phyloP scores from a whole-genome alignment of 2,888 invertebrate genomes.

The Heteropelma amictum region DNA sequence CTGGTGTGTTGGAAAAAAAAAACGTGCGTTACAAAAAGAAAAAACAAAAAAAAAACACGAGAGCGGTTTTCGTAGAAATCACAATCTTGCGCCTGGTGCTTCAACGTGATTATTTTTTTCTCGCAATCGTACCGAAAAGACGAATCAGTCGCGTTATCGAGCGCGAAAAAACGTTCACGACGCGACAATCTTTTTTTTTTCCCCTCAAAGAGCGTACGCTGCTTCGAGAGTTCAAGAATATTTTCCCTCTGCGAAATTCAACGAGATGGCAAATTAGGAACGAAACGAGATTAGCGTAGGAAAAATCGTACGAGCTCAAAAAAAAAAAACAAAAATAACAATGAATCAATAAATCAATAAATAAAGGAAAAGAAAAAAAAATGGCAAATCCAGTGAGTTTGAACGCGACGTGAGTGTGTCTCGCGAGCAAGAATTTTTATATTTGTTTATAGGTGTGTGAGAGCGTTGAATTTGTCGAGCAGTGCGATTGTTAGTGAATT shows the following conservation, averaged over 20 bases:
- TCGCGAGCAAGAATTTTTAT: slow-evolving; percentile 68
- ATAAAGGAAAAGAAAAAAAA: too few relatives aligned
- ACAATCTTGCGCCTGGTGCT: slow-evolving; percentile 38
- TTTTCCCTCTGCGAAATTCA: background rate
- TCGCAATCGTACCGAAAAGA: slow-evolving; percentile 30
- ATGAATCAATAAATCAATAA: slow-evolving; percentile 1
- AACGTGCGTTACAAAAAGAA: slow-evolving; percentile 9
- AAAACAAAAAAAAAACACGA: slow-evolving; percentile 44
- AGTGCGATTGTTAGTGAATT: slow-evolving; percentile 74
- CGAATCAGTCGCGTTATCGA: slow-evolving; percentile 8
- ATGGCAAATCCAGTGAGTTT: slow-evolving; percentile 50
- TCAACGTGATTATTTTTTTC: slow-evolving; percentile 42
- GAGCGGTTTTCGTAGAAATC: background rate
- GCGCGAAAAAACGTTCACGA: background rate
- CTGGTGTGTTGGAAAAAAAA: slow-evolving; percentile 22
- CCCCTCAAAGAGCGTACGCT: background rate
- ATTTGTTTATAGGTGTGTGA: slow-evolving; percentile 74
- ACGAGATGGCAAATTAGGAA: background rate
- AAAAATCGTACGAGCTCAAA: slow-evolving; percentile 43
- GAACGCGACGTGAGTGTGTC: slow-evolving; percentile 54
- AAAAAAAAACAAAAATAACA: background rate
- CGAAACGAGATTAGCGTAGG: background rate
- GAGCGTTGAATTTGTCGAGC: slow-evolving; percentile 59
- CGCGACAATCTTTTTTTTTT: background rate
- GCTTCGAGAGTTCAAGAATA: background rate